Evolutionary conservation across 2,113 vertebrate genomes (phyloP).

Genomic region (Herpetotheres cachinnans): DNA sequence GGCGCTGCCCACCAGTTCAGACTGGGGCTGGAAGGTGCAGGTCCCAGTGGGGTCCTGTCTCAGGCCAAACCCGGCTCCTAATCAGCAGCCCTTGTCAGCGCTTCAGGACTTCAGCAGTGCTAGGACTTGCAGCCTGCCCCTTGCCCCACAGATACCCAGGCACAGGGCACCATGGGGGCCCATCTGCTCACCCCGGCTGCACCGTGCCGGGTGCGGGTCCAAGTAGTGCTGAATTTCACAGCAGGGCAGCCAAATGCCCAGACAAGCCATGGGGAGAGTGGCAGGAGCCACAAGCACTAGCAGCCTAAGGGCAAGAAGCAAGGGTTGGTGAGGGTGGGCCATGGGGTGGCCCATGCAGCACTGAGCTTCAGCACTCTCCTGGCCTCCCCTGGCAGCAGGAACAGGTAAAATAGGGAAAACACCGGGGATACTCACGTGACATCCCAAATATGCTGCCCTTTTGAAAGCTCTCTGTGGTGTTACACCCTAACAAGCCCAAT

Average conservation of each 20-base stretch:
- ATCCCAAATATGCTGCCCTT: not conserved
- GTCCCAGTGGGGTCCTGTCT: too few relatives aligned
- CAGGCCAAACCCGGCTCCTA: not conserved
- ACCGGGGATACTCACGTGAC: not conserved
- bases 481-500: not conserved
- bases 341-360: not conserved
- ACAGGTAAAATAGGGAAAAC: not conserved
- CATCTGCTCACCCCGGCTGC: rapidly evolving
- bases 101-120: not conserved
- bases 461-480: not conserved
- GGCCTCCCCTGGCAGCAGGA: not conserved
- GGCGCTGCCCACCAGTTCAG: not conserved
- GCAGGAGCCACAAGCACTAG: not conserved
- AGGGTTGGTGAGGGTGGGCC: not conserved
- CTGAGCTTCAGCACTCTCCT: not conserved
- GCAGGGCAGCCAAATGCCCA: not conserved
- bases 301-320: not conserved
- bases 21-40: not conserved
- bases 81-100: not conserved
- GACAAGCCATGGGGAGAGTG: not conserved
- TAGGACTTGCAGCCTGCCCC: not conserved
- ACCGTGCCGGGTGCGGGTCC: rapidly evolving
- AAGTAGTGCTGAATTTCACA: not conserved
- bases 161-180: too few relatives aligned
- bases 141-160: too few relatives aligned